phyloP scores from a whole-genome alignment of 2,888 invertebrate genomes.

The Archips crataeganus region DNA sequence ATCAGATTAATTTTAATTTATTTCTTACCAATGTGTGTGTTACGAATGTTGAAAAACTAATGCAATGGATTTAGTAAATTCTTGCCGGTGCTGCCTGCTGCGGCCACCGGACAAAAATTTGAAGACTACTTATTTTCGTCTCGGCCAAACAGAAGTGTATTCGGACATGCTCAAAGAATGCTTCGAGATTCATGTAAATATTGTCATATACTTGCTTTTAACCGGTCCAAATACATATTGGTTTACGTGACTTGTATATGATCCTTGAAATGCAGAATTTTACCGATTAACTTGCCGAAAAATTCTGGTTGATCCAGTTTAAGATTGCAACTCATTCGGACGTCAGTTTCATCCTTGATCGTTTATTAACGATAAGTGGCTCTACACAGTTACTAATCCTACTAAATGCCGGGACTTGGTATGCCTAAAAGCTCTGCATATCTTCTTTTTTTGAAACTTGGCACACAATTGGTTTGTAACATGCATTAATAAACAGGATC shows the following conservation, averaged over 20 bases:
- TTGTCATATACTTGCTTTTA: not conserved
- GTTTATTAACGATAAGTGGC: not conserved
- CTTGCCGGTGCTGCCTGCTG: constrained; percentile 70
- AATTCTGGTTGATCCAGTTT: not conserved
- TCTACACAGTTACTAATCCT: too few relatives aligned
- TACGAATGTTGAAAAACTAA: not conserved
- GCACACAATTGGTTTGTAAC: too few relatives aligned
- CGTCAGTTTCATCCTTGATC: not conserved
- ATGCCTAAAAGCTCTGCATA: too few relatives aligned
- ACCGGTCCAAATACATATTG: not conserved
- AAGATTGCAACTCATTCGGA: not conserved
- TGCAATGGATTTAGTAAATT: constrained; percentile 56
- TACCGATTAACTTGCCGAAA: not conserved
- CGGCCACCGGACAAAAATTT: constrained; percentile 73
- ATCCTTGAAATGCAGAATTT: not conserved
- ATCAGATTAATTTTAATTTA: constrained; percentile 15
- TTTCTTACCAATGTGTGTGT: not conserved
- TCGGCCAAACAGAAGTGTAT: constrained; percentile 70
- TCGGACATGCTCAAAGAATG: constrained; percentile 77
- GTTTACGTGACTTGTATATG: not conserved
- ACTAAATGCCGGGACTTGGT: not conserved
- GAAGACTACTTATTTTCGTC: constrained; percentile 60
- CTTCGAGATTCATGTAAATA: constrained; percentile 75
- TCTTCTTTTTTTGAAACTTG: too few relatives aligned
- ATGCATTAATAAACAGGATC: too few relatives aligned